Percentiles rank a stretch among this genome's conserved stretches.
Evolutionary conservation across 2,797 vertebrate species (phyloP).

Genomic region (Rallus crepitans): DNA sequence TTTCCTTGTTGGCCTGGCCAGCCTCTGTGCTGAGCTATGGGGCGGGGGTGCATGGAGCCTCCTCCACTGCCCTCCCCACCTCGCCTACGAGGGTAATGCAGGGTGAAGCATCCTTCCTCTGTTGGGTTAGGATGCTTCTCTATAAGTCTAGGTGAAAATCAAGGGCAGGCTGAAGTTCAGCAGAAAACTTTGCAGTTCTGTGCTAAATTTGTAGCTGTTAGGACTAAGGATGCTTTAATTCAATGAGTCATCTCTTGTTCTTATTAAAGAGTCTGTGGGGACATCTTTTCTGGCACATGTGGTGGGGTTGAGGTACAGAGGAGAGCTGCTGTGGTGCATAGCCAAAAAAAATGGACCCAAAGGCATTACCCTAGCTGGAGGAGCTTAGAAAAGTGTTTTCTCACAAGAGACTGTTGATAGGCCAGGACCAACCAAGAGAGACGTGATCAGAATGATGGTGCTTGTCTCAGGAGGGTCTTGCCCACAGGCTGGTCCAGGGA

Average conservation of each 20-base stretch:
- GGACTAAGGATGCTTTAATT: slow-evolving; percentile 11
- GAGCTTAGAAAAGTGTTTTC: neutral
- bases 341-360: neutral
- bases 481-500: neutral
- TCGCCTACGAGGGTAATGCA: fast-evolving
- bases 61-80: neutral
- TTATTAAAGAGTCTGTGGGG: neutral
- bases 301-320: neutral
- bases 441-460: neutral
- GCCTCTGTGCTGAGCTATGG: fast-evolving
- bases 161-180: neutral
- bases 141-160: neutral
- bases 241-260: neutral
- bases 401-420: neutral
- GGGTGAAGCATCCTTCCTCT: neutral
- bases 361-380: neutral
- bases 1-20: neutral
- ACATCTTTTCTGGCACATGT: neutral
- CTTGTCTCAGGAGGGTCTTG: fast-evolving
- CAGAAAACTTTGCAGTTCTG: neutral
- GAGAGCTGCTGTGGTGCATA: neutral
- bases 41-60: neutral
- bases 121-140: neutral
- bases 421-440: fast-evolving
- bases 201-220: slow-evolving; percentile 4